These are phyloP conservation scores for Forbesichthys papilliferus DNA, from an alignment of 2,113 vertebrate species.

Conservation along the genomic window DNA sequence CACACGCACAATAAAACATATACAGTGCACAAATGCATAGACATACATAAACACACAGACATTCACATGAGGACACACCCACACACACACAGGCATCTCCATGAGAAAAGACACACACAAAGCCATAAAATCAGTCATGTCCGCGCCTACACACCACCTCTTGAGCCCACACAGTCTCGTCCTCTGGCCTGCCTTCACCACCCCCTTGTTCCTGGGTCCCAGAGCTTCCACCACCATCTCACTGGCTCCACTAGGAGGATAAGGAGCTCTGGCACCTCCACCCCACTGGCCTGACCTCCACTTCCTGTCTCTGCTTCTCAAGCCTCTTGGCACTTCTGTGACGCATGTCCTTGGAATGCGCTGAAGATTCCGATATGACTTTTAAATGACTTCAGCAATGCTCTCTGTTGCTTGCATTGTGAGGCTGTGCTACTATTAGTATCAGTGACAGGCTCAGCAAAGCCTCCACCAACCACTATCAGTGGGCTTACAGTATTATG, in stretches of 20 bases:
- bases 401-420: slow-evolving; percentile 67
- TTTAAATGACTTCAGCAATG: slow-evolving; percentile 76
- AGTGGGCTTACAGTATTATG: slow-evolving; percentile 70
- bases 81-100: background rate
- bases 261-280: slow-evolving; percentile 59
- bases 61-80: background rate
- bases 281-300: slow-evolving; percentile 42
- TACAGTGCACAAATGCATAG: slow-evolving; percentile 2
- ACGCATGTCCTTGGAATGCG: slow-evolving; percentile 70
- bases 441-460: slow-evolving; percentile 74
- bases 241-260: slow-evolving; percentile 47
- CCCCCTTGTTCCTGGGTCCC: slow-evolving; percentile 41
- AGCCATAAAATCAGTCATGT: slow-evolving; percentile 4
- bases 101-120: background rate
- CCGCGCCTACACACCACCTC: slow-evolving; percentile 21
- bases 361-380: slow-evolving; percentile 71
- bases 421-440: slow-evolving; percentile 58
- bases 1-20: background rate
- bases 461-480: slow-evolving; percentile 61
- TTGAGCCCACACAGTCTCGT: slow-evolving; percentile 1
- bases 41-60: background rate
- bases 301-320: slow-evolving; percentile 17
- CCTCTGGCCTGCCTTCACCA: slow-evolving; percentile 34
- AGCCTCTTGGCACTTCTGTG: slow-evolving; percentile 53
- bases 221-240: slow-evolving; percentile 38